Evolutionary conservation across 2,888 invertebrate species (phyloP).

Genomic region (Leistus spinibarbis): DNA sequence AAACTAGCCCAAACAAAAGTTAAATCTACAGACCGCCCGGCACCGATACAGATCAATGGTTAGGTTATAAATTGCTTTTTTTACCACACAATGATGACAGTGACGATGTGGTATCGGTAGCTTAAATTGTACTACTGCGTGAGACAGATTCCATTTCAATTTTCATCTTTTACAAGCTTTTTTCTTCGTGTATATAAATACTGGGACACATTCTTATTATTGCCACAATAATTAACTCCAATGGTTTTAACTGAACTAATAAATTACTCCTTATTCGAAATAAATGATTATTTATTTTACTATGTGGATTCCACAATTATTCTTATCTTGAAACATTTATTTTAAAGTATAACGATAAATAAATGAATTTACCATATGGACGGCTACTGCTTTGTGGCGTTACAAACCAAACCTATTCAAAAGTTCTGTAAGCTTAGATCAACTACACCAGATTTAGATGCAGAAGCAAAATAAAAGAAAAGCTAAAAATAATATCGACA

Average conservation of each 20-base stretch:
- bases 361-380: no score
- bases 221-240: constrained; percentile 4
- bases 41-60: constrained; percentile 47
- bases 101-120: constrained; percentile 41
- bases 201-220: background rate
- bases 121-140: background rate
- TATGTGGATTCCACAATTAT: background rate
- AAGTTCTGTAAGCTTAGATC: no score
- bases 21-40: constrained; percentile 3
- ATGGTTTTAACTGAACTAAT: background rate
- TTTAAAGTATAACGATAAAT: no score
- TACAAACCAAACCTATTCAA: no score
- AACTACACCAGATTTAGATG: no score
- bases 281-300: background rate
- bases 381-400: no score
- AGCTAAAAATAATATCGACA: no score
- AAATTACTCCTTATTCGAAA: background rate
- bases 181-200: background rate
- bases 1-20: constrained; percentile 4
- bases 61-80: constrained; percentile 46
- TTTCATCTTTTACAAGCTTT: background rate
- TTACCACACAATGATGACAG: constrained; percentile 46
- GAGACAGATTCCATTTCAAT: constrained; percentile 1
- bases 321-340: no score
- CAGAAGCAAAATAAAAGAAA: no score